phyloP scores from a whole-genome alignment of 2,797 vertebrate species.

The Hapalemur alaotrensis region DNA sequence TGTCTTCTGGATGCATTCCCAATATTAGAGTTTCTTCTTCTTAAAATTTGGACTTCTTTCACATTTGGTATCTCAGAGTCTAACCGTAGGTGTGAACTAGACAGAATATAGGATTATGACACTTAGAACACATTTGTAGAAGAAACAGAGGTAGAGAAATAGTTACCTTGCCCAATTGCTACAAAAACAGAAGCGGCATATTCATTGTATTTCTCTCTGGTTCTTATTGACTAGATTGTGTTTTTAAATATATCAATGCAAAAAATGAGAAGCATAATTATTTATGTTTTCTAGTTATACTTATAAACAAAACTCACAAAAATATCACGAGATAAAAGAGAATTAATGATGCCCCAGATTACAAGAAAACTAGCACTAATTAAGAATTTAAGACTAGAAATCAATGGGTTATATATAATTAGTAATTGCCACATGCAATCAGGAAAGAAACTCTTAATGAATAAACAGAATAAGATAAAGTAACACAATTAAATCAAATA shows the following conservation, averaged over 20 bases:
- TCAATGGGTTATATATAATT: constrained; percentile 41
- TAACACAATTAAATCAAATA: constrained; percentile 28
- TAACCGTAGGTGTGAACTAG: neutral
- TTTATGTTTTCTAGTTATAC: neutral
- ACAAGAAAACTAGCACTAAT: neutral
- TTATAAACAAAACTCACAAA: constrained; percentile 17
- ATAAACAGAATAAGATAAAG: constrained; percentile 23
- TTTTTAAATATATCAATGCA: neutral
- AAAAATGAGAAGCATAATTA: neutral
- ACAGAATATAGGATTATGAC: neutral
- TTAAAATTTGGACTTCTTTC: neutral
- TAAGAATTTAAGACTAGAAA: constrained; percentile 19
- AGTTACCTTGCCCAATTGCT: neutral
- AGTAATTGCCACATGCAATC: neutral
- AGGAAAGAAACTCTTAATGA: neutral
- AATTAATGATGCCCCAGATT: neutral
- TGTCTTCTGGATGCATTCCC: neutral
- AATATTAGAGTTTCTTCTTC: neutral
- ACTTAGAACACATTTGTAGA: neutral
- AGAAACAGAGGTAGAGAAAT: neutral
- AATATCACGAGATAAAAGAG: neutral
- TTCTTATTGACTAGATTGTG: neutral
- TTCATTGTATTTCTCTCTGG: neutral
- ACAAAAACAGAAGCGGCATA: neutral
- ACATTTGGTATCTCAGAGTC: neutral